These are phyloP conservation scores for Tanypteryx hageni DNA, from an alignment of 2,888 invertebrate species.

Conservation along the genomic window DNA sequence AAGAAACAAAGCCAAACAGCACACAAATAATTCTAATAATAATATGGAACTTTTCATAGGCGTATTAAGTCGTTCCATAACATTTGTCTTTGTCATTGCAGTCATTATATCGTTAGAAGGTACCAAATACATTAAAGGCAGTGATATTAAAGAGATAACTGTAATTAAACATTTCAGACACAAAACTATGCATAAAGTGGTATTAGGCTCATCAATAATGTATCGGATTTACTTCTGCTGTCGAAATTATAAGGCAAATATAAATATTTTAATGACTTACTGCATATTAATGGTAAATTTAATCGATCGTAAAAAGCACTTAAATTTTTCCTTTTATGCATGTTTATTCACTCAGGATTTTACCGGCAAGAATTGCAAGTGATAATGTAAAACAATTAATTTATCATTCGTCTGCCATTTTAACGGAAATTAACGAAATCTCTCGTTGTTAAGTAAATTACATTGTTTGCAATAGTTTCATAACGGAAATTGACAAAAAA, in stretches of 20 bases:
- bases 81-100: not conserved
- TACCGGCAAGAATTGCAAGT: not conserved
- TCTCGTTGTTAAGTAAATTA: not conserved
- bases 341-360: not conserved
- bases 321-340: not conserved
- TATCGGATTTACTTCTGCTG: not conserved
- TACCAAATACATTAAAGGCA: not conserved
- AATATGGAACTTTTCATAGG: not conserved
- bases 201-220: not conserved
- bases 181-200: no score
- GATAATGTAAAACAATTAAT: not conserved
- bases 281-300: not conserved
- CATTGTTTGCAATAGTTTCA: no score
- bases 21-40: not conserved
- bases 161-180: not conserved
- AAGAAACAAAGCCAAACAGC: slow-evolving; percentile 18
- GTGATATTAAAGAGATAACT: not conserved
- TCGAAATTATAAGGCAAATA: not conserved
- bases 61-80: not conserved
- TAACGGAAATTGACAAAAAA: no score
- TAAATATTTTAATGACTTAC: not conserved
- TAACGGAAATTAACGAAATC: not conserved
- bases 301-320: not conserved
- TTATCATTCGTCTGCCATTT: not conserved
- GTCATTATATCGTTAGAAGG: not conserved